Evolutionary conservation across 1,140 invertebrate genomes (phyloP).

Genomic region (Protaetia brevitarsis): DNA sequence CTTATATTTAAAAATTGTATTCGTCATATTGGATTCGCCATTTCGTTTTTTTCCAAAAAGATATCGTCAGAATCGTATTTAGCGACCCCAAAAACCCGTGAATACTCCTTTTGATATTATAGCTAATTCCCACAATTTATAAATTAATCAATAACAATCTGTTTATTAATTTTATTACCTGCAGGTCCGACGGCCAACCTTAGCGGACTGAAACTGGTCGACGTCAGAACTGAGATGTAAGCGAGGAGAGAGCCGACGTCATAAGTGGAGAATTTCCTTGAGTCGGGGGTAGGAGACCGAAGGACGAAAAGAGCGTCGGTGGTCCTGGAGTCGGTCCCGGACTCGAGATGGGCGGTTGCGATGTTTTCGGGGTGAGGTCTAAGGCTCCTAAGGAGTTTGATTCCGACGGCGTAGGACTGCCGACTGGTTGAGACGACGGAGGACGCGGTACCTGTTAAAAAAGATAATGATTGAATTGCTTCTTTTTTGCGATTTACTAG

Average conservation of each 20-base stretch:
- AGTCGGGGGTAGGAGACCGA: conserved; percentile 59
- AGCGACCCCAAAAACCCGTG: too few species aligned
- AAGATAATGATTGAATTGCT: background rate
- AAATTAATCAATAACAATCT: conserved; percentile 19
- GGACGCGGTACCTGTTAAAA: conserved; percentile 43
- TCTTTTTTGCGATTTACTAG: background rate
- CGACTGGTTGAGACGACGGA: conserved; percentile 44
- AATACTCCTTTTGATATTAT: too few species aligned
- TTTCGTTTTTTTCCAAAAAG: too few species aligned
- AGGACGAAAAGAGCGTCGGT: conserved; percentile 61
- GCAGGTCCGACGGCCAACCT: conserved; percentile 74
- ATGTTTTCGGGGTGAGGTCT: conserved; percentile 56
- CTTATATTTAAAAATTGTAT: too few species aligned
- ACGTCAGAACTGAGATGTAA: conserved; percentile 74
- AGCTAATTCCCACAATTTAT: too few species aligned
- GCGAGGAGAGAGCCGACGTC: conserved; percentile 68
- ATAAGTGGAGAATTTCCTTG: conserved; percentile 58
- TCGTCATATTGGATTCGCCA: too few species aligned
- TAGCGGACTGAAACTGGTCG: conserved; percentile 75
- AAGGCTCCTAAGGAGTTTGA: conserved; percentile 56
- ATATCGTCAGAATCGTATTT: too few species aligned
- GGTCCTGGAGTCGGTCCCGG: conserved; percentile 48
- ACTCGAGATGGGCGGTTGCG: conserved; percentile 40
- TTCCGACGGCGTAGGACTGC: conserved; percentile 51
- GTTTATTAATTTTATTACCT: conserved; percentile 57